Conservation (phyloP, 2,888 invertebrate species). For the Acanthosoma haemorrhoidale region DNA sequence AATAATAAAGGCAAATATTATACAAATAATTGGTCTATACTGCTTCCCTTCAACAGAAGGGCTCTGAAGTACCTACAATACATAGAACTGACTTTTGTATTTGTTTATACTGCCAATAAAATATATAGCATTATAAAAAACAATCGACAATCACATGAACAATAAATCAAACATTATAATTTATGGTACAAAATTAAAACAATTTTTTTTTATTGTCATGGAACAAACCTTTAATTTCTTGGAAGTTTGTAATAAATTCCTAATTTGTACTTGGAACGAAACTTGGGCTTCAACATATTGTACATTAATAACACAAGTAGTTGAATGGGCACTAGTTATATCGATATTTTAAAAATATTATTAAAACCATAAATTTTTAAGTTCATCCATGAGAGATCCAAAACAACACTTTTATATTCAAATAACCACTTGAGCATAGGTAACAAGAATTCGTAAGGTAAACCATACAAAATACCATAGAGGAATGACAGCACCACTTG, state of each 20-base stretch:
- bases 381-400: neutral
- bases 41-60: too few relatives aligned
- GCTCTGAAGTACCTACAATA: too few relatives aligned
- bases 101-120: too few relatives aligned
- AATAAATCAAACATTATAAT: too few relatives aligned
- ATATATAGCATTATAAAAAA: too few relatives aligned
- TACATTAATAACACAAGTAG: neutral
- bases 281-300: slow-evolving; percentile 4
- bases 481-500: too few relatives aligned
- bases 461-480: neutral
- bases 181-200: neutral
- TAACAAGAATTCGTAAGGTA: neutral
- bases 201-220: neutral
- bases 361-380: neutral
- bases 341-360: neutral
- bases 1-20: too few relatives aligned
- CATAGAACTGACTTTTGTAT: too few relatives aligned
- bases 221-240: neutral
- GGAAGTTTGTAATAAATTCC: neutral
- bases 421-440: slow-evolving; percentile 1
- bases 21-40: too few relatives aligned
- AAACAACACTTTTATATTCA: neutral
- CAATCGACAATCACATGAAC: too few relatives aligned
- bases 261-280: neutral
- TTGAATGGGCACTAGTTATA: neutral